Base-by-base conservation (phyloP, 92 coral and sea anemone species). In the Nematostella vectensis region DNA sequence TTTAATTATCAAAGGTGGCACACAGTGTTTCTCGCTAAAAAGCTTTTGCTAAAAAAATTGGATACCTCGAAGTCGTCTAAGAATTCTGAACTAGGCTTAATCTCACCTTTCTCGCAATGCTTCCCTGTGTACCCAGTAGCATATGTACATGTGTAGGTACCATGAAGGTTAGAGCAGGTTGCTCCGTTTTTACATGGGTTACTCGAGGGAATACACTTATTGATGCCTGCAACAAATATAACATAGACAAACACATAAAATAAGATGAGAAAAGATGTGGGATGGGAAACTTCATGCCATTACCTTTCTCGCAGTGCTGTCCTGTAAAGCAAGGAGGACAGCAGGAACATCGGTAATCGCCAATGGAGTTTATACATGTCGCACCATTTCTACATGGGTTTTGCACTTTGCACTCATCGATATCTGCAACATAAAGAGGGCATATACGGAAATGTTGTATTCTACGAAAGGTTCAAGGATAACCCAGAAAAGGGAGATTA, bases 141-240 rank as follows among this genome's bases (percentile, higher is more conserved):
- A 24, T 64, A 67, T 8, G 44, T 51, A 20, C 73, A 67, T 11
- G 43, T 65, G 2, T 27, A 21, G 0, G 45, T 22, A 22, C 57
- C 65, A 16, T 62, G 63, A 27, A 44, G 44, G 0, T 59, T 61
- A 26, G 2, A 19, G 4, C 74, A 68, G 2, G 74, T 68, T 18
- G 67, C 74, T 28, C 74, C 74, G 58, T 68, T 68, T 19, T 58
- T 68, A 12, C 74, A 68, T 0, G 74, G 74, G 13, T 68, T 68
- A 25, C 18, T 59, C 21, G 23, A 48, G 12, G n/a, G 45, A 23
- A 15, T 39, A 48, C 74, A 68, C 16, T 68, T 65, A 31, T 68
- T 31, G 40, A 57, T 65, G 48, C 58, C 74, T 68, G 11, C 9
- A 15, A n/a, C n/a, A n/a, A n/a, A n/a, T n/a, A n/a, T n/a, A n/a